Percentiles rank a stretch among this genome's conserved stretches.
Evolutionary conservation across 2,888 invertebrate species (phyloP).

Genomic region (Drosophila mulleri): DNA sequence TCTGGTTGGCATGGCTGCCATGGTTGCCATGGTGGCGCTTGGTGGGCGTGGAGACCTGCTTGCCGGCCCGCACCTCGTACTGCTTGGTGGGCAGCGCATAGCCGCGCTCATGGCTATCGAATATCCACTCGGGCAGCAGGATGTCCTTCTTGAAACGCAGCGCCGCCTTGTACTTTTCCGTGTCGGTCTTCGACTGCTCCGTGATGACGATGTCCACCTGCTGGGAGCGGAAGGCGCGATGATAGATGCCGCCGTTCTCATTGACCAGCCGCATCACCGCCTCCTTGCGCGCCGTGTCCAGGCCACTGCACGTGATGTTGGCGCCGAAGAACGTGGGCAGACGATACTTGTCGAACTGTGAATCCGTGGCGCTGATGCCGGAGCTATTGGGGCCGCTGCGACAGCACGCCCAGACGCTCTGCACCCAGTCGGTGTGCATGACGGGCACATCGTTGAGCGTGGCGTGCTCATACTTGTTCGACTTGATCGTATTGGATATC

Average conservation of each 20-base stretch:
- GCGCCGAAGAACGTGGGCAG: constrained; percentile 91
- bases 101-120: constrained; percentile 90
- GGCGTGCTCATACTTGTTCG: constrained; percentile 90
- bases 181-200: constrained; percentile 79
- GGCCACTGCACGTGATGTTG: constrained; percentile 91
- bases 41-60: constrained; percentile 90
- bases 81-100: constrained; percentile 88
- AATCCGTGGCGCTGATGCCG: constrained; percentile 87
- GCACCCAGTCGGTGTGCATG: constrained; percentile 92
- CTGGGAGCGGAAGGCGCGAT: constrained; percentile 85
- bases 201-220: constrained; percentile 84
- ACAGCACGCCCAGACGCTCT: constrained; percentile 91
- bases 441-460: constrained; percentile 87
- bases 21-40: constrained; percentile 84
- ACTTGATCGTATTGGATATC: constrained; percentile 91
- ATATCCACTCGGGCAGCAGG: constrained; percentile 91
- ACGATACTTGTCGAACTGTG: constrained; percentile 88
- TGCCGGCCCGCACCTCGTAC: constrained; percentile 87
- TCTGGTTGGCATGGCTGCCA: constrained; percentile 74
- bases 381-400: constrained; percentile 78
- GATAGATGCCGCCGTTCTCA: constrained; percentile 89
- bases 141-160: constrained; percentile 86
- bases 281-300: constrained; percentile 81
- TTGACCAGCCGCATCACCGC: constrained; percentile 89
- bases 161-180: constrained; percentile 84